Base-by-base conservation (phyloP, 2,113 vertebrate genomes). In the Brachirus orientalis region DNA sequence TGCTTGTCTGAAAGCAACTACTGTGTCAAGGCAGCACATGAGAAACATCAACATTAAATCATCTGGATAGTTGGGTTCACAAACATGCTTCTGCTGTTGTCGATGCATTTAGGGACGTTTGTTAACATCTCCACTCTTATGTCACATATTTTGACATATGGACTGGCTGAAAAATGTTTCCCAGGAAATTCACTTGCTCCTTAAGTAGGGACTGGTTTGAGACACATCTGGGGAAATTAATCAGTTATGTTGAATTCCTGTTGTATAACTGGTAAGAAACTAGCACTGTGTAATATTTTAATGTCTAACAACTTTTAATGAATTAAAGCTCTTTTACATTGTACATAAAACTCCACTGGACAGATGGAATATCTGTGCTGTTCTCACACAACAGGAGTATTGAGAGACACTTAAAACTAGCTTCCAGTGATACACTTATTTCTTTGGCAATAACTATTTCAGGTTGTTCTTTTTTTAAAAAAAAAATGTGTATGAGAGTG, bases 361-460 rank as follows among this genome's bases (percentile, higher is more conserved):
- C 64, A 52, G 56, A 82, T 69, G 75, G 65, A 22, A 20, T 40
- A 50, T 37, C 40, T 59, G 62, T 81, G 64, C 54, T 56, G 20
- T 10, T 43, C 1, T 14, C 40, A 43, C 14, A 10, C 9, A 40
- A 17, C 18, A 70, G 50, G 28, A 46, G 35, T 47, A 16, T 61
- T 51, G 7, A 40, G 38, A 40, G 9, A 72, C 64, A n/a, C 18
- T 67, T 64, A 41, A 9, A 41, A 58, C 38, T 17, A 47, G 19
- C 68, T 72, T 65, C 56, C 55, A 51, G 20, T 35, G n/a, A 51
- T 44, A 69, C 52, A 43, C 62, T 60, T 61, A 80, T 57, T 68
- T 77, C 69, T 75, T 86, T 84, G 53, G 77, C 84, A 90, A 83
- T 83, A 84, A 82, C 56, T 72, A 43, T 57, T 65, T 78, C 50